Base-by-base conservation (phyloP, 2,797 vertebrate genomes). In the Enteromius radiatus region DNA sequence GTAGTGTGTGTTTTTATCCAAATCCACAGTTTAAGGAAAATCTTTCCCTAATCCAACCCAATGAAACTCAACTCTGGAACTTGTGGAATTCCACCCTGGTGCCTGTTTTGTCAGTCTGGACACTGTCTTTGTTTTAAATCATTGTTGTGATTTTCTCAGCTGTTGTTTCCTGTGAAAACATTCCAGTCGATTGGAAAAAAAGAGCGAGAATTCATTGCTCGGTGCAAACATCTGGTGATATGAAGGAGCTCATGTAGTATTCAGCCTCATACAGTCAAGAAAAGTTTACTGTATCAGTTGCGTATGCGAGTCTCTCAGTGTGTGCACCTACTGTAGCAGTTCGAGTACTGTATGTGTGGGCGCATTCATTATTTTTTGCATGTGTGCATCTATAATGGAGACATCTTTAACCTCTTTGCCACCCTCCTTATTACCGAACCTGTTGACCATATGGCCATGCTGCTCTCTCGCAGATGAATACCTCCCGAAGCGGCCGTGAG, bases 151-250 rank as follows among this genome's bases (percentile, higher is more conserved):
- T 93, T 93, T 93, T 92, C 87, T 92, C 89, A 94, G 91, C 92
- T 93, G 92, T 94, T 94, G 92, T 94, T 94, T 95, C 92, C 94
- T 95, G 92, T 94, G 91, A 95, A 95, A 95, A 95, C 94, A 94
- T 94, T 94, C 93, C 93, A 94, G 89, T 89, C 91, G 89, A 88
- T 92, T 82, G 81, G 74, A 86, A 79, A 88, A 49, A 85, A 86
- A 84, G 26, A 78, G 80, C n/a, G 67, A 80, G 77, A 87, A 82
- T 83, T 87, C 41, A 80, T 83, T 87, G 84, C 87, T 84, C 71
- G 76, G 88, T 91, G 89, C 90, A 94, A 94, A 93, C 93, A 93
- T 93, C 92, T 92, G 89, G 90, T 84, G 86, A 84, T 63, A 81
- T 82, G 84, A 84, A 83, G 76, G 76, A 82, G 61, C 91, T 89